These are phyloP conservation scores for Chromis chromis DNA, from an alignment of 2,797 vertebrate genomes.

Conservation along the genomic window DNA sequence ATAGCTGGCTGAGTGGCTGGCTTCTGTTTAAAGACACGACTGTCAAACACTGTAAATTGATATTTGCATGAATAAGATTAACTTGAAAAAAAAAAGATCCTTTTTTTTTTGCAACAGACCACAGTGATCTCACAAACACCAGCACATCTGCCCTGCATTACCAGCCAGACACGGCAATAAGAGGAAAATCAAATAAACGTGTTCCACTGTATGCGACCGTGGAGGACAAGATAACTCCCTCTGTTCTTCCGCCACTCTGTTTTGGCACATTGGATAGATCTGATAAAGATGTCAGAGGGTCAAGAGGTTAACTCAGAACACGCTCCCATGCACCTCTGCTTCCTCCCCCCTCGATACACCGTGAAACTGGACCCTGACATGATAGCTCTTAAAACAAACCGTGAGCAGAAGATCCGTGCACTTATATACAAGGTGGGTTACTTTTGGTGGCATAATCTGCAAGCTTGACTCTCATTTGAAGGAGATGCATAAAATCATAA, in stretches of 20 bases:
- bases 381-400: conserved; percentile 65
- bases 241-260: conserved; percentile 48
- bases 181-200: conserved; percentile 74
- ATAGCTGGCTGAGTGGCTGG: not conserved
- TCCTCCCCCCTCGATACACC: conserved; percentile 6
- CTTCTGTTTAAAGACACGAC: not conserved
- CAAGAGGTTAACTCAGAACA: conserved; percentile 74
- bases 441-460: conserved; percentile 15
- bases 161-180: conserved; percentile 69
- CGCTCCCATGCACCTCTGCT: conserved; percentile 28
- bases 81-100: conserved; percentile 17
- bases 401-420: conserved; percentile 31
- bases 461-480: conserved; percentile 7
- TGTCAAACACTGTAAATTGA: conserved; percentile 28
- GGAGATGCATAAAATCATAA: not conserved
- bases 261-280: conserved; percentile 58
- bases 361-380: conserved; percentile 51
- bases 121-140: conserved; percentile 62
- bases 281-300: conserved; percentile 70
- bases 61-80: conserved; percentile 38
- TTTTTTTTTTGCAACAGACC: conserved; percentile 47
- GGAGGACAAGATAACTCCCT: conserved; percentile 65
- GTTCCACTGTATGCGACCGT: conserved; percentile 56
- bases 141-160: conserved; percentile 79
- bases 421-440: conserved; percentile 48